Evolutionary conservation across 2,797 vertebrate genomes (phyloP).

Genomic region (Vireo griseus): DNA sequence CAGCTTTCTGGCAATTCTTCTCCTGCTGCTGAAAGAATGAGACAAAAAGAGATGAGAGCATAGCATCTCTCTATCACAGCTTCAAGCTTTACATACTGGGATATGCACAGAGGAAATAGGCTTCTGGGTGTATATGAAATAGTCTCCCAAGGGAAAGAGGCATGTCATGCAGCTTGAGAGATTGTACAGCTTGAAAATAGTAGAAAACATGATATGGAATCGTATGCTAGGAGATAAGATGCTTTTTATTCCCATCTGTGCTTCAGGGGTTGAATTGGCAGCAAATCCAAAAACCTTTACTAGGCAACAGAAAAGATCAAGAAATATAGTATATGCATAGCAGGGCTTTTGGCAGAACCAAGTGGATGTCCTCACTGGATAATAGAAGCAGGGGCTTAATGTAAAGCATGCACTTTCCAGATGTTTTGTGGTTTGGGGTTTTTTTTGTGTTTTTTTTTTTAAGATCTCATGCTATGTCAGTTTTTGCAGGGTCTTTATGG

Average conservation of each 20-base stretch:
- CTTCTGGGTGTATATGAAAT: neutral
- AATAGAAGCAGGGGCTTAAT: neutral
- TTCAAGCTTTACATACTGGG: neutral
- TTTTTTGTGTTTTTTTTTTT: neutral
- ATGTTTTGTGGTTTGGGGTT: neutral
- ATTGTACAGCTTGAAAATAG: slow-evolving; percentile 12
- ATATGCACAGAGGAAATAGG: neutral
- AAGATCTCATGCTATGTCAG: neutral
- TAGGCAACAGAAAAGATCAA: slow-evolving; percentile 32
- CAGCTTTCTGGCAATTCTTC: neutral
- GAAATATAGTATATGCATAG: neutral
- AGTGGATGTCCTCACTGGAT: neutral
- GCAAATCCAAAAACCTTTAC: slow-evolving; percentile 33
- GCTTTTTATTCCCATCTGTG: slow-evolving; percentile 34
- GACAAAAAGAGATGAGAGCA: neutral
- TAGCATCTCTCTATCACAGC: neutral
- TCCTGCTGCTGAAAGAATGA: neutral
- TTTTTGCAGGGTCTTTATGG: neutral
- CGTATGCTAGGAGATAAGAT: slow-evolving; percentile 1
- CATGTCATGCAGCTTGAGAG: neutral
- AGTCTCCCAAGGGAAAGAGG: neutral
- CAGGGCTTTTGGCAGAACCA: neutral
- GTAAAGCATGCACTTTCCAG: neutral
- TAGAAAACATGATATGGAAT: slow-evolving; percentile 19
- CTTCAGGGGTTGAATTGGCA: slow-evolving; percentile 40